These are phyloP conservation scores for Prinia subflava DNA, from an alignment of 2,113 vertebrate genomes.

Conservation along the genomic window DNA sequence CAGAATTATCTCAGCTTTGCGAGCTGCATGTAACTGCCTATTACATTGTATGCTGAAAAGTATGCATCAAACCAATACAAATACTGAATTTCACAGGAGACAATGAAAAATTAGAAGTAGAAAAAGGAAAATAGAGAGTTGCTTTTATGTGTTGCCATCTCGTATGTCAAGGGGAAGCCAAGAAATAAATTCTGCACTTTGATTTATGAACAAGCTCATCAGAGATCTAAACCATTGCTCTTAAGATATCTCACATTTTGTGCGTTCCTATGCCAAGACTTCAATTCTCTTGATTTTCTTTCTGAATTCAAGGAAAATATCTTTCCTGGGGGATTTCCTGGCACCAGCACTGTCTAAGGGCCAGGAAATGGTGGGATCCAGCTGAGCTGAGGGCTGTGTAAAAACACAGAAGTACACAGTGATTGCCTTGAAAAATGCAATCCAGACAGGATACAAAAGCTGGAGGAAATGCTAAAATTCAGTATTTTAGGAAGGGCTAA, in stretches of 20 bases:
- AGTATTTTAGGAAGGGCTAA: not conserved
- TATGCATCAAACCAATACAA: not conserved
- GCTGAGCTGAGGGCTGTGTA: not conserved
- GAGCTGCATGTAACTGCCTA: not conserved
- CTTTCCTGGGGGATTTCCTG: not conserved
- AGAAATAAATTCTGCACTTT: not conserved
- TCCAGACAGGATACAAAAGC: not conserved
- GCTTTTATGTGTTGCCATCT: not conserved
- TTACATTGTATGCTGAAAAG: not conserved
- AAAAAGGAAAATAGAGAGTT: not conserved
- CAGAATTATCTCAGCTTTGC: not conserved
- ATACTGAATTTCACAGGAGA: not conserved
- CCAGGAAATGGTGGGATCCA: not conserved
- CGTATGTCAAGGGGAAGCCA: not conserved
- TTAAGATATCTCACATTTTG: not conserved
- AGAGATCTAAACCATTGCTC: not conserved
- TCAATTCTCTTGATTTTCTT: not conserved
- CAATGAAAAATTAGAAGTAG: not conserved
- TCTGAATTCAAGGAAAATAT: not conserved
- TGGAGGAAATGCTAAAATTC: not conserved
- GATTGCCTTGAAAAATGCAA: not conserved
- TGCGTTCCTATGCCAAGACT: not conserved
- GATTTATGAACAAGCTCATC: not conserved
- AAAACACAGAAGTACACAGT: not conserved
- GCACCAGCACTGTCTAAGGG: not conserved